These are phyloP conservation scores for Cantharis nigra DNA, from an alignment of 2,888 invertebrate genomes.

Conservation along the genomic window DNA sequence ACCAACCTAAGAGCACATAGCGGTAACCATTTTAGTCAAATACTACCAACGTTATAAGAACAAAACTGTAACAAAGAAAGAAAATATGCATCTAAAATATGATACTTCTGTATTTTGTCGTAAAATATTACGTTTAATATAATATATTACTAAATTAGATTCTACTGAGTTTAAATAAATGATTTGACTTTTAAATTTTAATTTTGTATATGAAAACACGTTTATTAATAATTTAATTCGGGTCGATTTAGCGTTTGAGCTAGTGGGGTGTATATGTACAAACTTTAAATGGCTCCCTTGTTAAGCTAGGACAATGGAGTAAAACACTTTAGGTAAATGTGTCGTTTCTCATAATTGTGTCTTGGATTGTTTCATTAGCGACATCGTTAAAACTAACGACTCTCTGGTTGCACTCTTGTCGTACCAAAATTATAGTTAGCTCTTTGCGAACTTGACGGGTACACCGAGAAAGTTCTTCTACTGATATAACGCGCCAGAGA, in stretches of 20 bases:
- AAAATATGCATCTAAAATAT: no score
- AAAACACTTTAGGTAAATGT: slow-evolving; percentile 51
- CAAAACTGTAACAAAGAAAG: no score
- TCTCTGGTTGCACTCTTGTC: slow-evolving; percentile 49
- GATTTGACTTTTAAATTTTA: background rate
- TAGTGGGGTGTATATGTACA: slow-evolving; percentile 4
- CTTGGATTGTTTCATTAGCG: slow-evolving; percentile 58
- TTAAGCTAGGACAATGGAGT: slow-evolving; percentile 33
- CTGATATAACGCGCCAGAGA: background rate
- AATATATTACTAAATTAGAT: no score
- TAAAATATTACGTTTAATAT: no score
- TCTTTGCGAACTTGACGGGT: slow-evolving; percentile 3
- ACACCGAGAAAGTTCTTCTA: background rate
- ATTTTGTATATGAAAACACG: background rate
- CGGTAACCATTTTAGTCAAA: no score
- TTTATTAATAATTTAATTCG: background rate
- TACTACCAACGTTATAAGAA: no score
- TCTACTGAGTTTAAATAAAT: background rate
- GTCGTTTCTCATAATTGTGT: slow-evolving; percentile 57
- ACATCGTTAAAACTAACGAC: slow-evolving; percentile 57
- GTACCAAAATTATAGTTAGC: slow-evolving; percentile 46
- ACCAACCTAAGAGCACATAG: no score
- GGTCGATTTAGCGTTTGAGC: background rate
- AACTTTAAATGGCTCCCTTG: slow-evolving; percentile 27
- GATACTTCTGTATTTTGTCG: no score